A percentile compares a stretch with the other conserved stretches of the same genome.
Conservation (phyloP, 2,888 invertebrate genomes). For the Mayetiola destructor region DNA sequence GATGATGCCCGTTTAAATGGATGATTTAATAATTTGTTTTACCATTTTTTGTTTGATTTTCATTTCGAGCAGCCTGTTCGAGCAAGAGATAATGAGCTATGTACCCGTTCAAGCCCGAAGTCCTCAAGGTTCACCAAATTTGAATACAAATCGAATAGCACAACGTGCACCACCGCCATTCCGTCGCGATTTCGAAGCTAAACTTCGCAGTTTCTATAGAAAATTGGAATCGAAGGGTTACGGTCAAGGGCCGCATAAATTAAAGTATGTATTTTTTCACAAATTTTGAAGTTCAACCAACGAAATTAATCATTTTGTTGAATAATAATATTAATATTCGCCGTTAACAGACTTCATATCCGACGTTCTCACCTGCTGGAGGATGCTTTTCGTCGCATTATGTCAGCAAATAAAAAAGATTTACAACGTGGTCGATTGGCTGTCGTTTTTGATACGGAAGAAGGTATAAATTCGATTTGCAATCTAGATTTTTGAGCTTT, state of each 20-base stretch:
- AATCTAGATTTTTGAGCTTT: no score
- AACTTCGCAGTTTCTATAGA: constrained; percentile 83
- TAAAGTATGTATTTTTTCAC: constrained; percentile 55
- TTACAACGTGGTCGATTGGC: constrained; percentile 89
- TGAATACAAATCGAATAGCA: constrained; percentile 48
- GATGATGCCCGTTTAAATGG: neutral
- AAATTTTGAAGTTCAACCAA: neutral
- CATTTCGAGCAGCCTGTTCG: constrained; percentile 69
- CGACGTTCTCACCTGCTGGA: constrained; percentile 84
- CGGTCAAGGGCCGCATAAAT: constrained; percentile 91
- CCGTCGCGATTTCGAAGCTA: constrained; percentile 86
- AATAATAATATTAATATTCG: neutral
- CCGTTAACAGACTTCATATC: constrained; percentile 61
- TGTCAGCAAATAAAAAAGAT: constrained; percentile 91
- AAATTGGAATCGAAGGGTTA: constrained; percentile 93
- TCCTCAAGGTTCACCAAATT: constrained; percentile 59
- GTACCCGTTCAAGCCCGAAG: constrained; percentile 51
- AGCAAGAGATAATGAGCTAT: constrained; percentile 97
- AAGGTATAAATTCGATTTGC: no score
- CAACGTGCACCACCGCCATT: constrained; percentile 81
- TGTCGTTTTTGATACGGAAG: constrained; percentile 88
- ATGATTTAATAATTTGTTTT: neutral
- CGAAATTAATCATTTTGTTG: neutral
- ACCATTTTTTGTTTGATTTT: constrained; percentile 18
- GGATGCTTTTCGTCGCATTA: constrained; percentile 91